Conservation (phyloP, 1,140 invertebrate species). For the Venustaconcha ellipsiformis region DNA sequence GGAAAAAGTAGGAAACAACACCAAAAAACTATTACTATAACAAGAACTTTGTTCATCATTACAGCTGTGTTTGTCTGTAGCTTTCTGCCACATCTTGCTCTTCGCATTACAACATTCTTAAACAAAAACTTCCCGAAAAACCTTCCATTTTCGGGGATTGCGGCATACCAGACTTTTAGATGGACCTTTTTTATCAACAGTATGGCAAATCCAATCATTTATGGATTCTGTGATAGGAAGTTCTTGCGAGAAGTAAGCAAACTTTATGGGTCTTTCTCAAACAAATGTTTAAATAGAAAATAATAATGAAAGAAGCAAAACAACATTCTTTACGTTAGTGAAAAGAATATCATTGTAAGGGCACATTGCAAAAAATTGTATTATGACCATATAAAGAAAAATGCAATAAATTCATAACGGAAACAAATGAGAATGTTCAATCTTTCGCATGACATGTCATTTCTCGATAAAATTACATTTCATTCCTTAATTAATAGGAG, state of each 20-base stretch:
- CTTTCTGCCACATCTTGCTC: conserved; percentile 17
- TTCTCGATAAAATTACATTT: too few relatives aligned
- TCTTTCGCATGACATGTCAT: too few relatives aligned
- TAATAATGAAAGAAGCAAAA: too few relatives aligned
- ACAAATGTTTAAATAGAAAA: too few relatives aligned
- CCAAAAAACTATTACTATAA: conserved; percentile 8
- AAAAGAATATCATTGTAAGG: too few relatives aligned
- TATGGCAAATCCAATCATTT: conserved; percentile 24
- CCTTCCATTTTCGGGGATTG: conserved; percentile 1
- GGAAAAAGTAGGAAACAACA: background rate
- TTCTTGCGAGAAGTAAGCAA: background rate
- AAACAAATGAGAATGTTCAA: too few relatives aligned
- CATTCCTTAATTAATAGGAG: too few relatives aligned
- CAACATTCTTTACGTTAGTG: too few relatives aligned
- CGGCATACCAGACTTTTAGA: conserved; percentile 17
- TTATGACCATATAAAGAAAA: too few relatives aligned
- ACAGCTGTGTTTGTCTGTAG: conserved; percentile 13
- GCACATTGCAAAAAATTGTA: too few relatives aligned
- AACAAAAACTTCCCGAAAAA: conserved; percentile 6
- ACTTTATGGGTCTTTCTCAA: too few relatives aligned
- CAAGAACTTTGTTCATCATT: conserved; percentile 18
- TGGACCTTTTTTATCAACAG: conserved; percentile 20
- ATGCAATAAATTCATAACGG: too few relatives aligned
- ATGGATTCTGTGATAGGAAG: conserved; percentile 16
- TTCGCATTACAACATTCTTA: conserved; percentile 9